Evolutionary conservation across 2,888 invertebrate species (phyloP), one percentile per base, ranked within the genome.

Genomic region (Argyresthia goedartella): DNA sequence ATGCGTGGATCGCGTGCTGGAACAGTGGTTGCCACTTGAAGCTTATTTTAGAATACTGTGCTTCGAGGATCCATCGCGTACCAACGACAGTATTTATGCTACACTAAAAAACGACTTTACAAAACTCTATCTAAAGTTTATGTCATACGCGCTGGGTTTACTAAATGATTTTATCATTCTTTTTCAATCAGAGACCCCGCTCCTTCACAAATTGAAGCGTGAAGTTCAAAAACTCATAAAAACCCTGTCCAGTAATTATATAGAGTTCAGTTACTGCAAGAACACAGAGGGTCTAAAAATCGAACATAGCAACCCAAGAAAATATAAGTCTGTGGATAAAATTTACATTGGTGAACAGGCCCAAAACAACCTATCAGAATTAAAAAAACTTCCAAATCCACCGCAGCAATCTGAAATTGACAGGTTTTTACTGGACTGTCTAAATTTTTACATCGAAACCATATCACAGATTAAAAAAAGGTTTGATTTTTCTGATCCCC

Each of bases 61-160:
- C 16, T 50, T 50, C 14, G 49, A 49, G 42, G 50, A 50, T 41
- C 11, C 16, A 15, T 16, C 50, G 25, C 10, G 41, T 25, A 25
- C 41, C 8, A 50, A 50, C 50, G 41, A 16, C 11, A 15, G 50
- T 42, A 50, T 50, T 50, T 42, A 41, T 14, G 45, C 15, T 16
- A 25, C 4, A 3, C 51, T 57, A 1, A 41, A 55, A 41, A 59
- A 55, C 13, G 53, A 44, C 52, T 33, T 59, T 1, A 55, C 54
- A 16, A 57, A 54, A 56, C 25, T 53, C 8, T 59, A 59, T 15
- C 42, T 57, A 2, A 55, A 59, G 50, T 59, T 56, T 44, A 53
- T 57, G 52, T 55, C 57, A 0, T 55, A 57, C 41, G 45, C 49
- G 3, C 35, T 57, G 16, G 16, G 52, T 2, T 52, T 56, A 8